These are phyloP conservation scores for Saccopteryx leptura DNA, from an alignment of 2,113 vertebrate genomes.

Conservation along the genomic window DNA sequence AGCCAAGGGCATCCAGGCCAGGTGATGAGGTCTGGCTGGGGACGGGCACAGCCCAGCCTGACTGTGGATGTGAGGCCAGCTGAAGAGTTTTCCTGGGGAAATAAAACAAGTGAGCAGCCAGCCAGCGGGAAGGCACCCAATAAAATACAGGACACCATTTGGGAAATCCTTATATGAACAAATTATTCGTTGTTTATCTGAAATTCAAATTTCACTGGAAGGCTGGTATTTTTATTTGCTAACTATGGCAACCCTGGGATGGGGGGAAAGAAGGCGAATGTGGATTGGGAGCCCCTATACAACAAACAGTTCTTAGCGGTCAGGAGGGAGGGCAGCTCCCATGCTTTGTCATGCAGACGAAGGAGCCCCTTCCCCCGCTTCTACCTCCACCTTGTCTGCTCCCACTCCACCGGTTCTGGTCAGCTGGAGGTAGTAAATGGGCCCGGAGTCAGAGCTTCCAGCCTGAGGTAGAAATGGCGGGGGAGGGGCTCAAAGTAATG, in stretches of 20 bases:
- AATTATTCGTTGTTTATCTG: background rate
- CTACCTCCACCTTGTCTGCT: background rate
- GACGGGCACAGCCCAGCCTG: background rate
- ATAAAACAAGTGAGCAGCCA: background rate
- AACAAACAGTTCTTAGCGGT: background rate
- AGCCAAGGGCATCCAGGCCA: background rate
- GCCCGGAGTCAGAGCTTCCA: background rate
- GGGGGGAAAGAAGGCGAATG: background rate
- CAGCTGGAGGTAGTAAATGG: background rate
- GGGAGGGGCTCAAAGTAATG: background rate
- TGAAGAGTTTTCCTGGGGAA: background rate
- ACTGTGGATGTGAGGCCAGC: background rate
- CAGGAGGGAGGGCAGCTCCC: background rate
- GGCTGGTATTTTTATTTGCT: constrained; percentile 11
- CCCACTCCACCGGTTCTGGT: background rate
- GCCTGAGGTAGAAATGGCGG: background rate
- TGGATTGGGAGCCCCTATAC: constrained; percentile 56
- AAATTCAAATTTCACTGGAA: background rate
- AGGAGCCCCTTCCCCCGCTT: background rate
- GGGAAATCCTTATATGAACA: background rate
- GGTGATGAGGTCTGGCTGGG: accelerated
- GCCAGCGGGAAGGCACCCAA: too few species aligned
- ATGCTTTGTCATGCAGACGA: constrained; percentile 66
- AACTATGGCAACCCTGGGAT: background rate
- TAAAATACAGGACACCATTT: background rate